These are phyloP conservation scores for Rhineura floridana DNA, from an alignment of 2,113 vertebrate species.

Conservation along the genomic window DNA sequence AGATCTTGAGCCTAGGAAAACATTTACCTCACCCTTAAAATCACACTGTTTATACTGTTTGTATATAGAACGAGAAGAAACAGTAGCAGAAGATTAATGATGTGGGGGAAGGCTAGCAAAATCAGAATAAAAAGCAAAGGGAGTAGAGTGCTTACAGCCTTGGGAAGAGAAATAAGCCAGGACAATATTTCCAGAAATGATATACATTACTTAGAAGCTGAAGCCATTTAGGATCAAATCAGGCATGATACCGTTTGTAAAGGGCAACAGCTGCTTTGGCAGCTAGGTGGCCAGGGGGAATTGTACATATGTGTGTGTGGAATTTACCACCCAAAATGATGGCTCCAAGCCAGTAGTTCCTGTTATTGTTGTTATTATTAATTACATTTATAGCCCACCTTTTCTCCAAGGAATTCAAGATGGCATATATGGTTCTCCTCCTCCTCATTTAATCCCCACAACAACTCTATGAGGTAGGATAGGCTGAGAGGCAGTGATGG, in stretches of 20 bases:
- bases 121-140: background rate
- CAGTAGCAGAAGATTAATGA: rapidly evolving
- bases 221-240: background rate
- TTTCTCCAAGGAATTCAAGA: too few species aligned
- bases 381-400: too few species aligned
- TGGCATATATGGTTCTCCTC: too few species aligned
- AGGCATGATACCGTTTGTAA: background rate
- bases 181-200: background rate
- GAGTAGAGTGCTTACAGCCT: background rate
- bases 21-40: background rate
- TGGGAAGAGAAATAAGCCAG: background rate
- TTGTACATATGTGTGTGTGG: too few species aligned
- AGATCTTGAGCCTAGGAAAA: conserved; percentile 1
- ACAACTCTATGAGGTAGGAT: too few species aligned
- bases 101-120: background rate
- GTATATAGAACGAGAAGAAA: rapidly evolving
- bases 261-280: too few species aligned
- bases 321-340: too few species aligned
- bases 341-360: too few species aligned
- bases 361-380: too few species aligned
- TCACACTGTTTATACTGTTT: rapidly evolving
- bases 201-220: background rate
- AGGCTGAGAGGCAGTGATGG: too few species aligned
- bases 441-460: too few species aligned
- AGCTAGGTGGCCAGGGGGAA: too few species aligned